These are phyloP conservation scores for Turritopsis rubra DNA, from an alignment of 30 jellyfish, hydroid and myxozoan species.

Conservation along the genomic window DNA sequence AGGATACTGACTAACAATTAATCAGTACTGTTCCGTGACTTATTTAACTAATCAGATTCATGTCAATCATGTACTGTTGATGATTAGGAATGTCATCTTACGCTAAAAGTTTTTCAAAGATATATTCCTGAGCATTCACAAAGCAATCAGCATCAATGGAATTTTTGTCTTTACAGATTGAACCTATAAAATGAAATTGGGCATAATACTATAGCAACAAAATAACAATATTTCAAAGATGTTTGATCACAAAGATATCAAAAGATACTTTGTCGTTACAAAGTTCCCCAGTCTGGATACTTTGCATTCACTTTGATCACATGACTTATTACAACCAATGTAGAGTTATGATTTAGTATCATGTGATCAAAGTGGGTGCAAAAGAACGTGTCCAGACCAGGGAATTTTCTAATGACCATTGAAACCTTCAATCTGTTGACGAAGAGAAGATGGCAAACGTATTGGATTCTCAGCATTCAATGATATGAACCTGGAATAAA, in stretches of 20 bases:
- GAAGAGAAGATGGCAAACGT: conserved; percentile 44
- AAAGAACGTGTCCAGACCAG: too few relatives aligned
- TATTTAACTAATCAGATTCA: too few relatives aligned
- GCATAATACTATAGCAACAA: background rate
- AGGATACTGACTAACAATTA: too few relatives aligned
- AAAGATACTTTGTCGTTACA: too few relatives aligned
- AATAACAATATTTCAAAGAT: background rate
- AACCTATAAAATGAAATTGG: conserved; percentile 45
- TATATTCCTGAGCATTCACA: conserved; percentile 54
- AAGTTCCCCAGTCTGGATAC: too few relatives aligned
- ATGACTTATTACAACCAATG: too few relatives aligned
- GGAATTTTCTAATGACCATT: too few relatives aligned
- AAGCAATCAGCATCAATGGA: conserved; percentile 66
- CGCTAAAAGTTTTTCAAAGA: conserved; percentile 39
- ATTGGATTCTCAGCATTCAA: conserved; percentile 82
- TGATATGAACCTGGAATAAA: conserved; percentile 64
- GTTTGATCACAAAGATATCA: background rate
- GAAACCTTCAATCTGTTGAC: conserved; percentile 85
- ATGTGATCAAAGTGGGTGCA: too few relatives aligned
- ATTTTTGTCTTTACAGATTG: conserved; percentile 55
- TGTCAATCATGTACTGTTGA: background rate
- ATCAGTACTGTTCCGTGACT: too few relatives aligned
- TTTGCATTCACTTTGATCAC: too few relatives aligned
- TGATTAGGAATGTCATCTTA: background rate
- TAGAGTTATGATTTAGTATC: too few relatives aligned